A percentile compares a stretch with the other conserved stretches of the same genome.
These are phyloP conservation scores for Dasypogon diadema DNA, from an alignment of 2,888 invertebrate genomes.

Conservation along the genomic window DNA sequence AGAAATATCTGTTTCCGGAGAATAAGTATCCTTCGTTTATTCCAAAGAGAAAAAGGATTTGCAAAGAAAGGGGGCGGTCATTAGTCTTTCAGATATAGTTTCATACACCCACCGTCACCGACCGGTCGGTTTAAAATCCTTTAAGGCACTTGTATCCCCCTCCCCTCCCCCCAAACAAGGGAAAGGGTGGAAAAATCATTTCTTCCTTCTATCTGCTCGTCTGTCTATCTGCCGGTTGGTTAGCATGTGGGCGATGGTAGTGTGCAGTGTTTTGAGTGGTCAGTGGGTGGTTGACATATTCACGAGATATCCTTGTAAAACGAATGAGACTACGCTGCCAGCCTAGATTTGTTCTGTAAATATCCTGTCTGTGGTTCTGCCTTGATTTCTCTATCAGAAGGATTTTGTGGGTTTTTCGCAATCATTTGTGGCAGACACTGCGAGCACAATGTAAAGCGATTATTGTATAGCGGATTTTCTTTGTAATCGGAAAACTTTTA, in stretches of 20 bases:
- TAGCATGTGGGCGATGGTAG: neutral
- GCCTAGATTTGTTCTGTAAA: neutral
- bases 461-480: neutral
- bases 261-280: neutral
- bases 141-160: neutral
- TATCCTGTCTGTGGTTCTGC: neutral
- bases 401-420: neutral
- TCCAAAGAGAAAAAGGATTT: too few species aligned
- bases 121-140: neutral
- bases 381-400: neutral
- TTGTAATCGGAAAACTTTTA: constrained; percentile 21
- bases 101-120: too few species aligned
- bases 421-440: constrained; percentile 11
- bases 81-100: too few species aligned
- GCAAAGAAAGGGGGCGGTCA: too few species aligned
- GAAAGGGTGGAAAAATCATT: neutral
- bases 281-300: neutral
- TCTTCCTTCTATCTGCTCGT: constrained; percentile 12
- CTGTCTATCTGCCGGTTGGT: constrained; percentile 19
- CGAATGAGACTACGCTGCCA: too few species aligned
- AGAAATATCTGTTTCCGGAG: too few species aligned
- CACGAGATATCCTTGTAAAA: too few species aligned
- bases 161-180: neutral
- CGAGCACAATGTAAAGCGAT: neutral
- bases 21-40: too few species aligned